Base-by-base conservation (phyloP, 2,797 vertebrate genomes). In the Microchirus variegatus region DNA sequence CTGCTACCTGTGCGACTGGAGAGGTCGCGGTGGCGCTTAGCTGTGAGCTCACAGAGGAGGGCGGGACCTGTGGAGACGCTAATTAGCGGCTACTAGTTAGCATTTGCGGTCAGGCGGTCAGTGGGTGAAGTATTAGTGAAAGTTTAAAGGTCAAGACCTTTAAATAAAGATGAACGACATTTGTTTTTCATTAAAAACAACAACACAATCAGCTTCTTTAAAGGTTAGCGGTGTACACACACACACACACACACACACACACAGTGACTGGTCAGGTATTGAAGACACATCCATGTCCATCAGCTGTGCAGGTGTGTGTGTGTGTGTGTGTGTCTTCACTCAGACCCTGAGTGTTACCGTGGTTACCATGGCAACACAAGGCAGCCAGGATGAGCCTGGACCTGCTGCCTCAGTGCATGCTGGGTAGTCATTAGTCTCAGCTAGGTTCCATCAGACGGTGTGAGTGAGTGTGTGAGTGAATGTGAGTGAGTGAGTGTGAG, bases 281-380 rank as follows among this genome's bases (percentile, higher is more conserved):
- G 4, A 31, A 31, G 5, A 31, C 3, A 31, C 6, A 31, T 31
- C 31, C 31, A 31, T 18, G n/a, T 3, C 47, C 2, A n/a, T 66
- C 63, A 51, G 58, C 45, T 15, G 41, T 41, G 61, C 70, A 68
- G 67, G 67, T 80, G 80, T 67, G 31, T 67, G 45, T 19, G 55
- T 62, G 58, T 54, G 67, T 80, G 80, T 67, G 31, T 67, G 45
- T 19, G 55, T 62, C 61, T 54, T 49, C 31, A 31, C 31, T 31
- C 49, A 7, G 69, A 72, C 68, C 38, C 56, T 40, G n/a, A n/a
- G n/a, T n/a, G n/a, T n/a, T n/a, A n/a, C n/a, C n/a, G n/a, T n/a
- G 47, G 81, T 76, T 65, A 50, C 82, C 59, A 6, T 74, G 71
- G 74, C 59, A 77, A 81, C 73, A 46, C 4, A 53, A 59, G 68